phyloP scores from a whole-genome alignment of 2,797 vertebrate genomes.

The Adrianichthys oophorus region DNA sequence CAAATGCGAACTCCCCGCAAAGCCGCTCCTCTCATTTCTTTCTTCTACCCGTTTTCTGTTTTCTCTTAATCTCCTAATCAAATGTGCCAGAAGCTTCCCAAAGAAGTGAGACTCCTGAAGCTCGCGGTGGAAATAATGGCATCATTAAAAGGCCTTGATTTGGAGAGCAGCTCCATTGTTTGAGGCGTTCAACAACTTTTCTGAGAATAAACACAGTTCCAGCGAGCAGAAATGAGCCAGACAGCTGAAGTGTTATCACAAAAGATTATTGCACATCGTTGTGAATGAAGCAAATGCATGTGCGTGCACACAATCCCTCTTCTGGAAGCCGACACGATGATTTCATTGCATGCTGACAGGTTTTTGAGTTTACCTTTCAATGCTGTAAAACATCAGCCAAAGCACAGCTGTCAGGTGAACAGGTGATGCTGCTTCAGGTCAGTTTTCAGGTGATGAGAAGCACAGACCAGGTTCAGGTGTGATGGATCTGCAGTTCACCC shows the following conservation, averaged over 20 bases:
- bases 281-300: background rate
- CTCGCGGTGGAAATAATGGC: slow-evolving; percentile 78
- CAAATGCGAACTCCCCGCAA: slow-evolving; percentile 88
- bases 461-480: no score
- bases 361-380: background rate
- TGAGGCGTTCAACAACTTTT: slow-evolving; percentile 47
- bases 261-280: slow-evolving; percentile 51
- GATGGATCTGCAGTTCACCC: background rate
- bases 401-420: no score
- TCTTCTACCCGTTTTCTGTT: slow-evolving; percentile 18
- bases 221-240: slow-evolving; percentile 14
- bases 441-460: background rate
- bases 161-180: slow-evolving; percentile 41
- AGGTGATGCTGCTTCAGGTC: no score
- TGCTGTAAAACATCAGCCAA: background rate
- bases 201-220: slow-evolving; percentile 50
- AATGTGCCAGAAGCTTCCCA: slow-evolving; percentile 83
- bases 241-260: slow-evolving; percentile 49
- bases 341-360: background rate
- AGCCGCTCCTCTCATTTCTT: slow-evolving; percentile 81
- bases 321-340: slow-evolving; percentile 9
- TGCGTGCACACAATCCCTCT: background rate
- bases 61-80: slow-evolving; percentile 86
- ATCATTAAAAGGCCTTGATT: slow-evolving; percentile 79
- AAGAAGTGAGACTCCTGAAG: slow-evolving; percentile 80